Conservation (phyloP, 2,113 vertebrate genomes). For the Toxostoma redivivum region DNA sequence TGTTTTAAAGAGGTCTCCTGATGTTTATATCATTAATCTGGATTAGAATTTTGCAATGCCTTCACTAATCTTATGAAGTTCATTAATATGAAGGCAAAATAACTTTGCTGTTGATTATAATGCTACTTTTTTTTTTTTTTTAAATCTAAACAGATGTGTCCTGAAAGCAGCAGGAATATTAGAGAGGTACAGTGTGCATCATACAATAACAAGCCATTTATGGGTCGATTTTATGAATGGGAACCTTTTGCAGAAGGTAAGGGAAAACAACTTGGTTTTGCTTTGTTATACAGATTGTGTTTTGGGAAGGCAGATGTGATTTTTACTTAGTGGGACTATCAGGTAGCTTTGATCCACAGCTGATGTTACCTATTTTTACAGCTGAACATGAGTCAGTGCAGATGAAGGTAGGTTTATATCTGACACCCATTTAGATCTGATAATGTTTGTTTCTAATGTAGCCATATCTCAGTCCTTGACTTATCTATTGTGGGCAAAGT, state of each 20-base stretch:
- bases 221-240: constrained; percentile 95
- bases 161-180: constrained; percentile 82
- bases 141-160: constrained; percentile 79
- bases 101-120: background rate
- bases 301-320: background rate
- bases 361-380: background rate
- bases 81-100: background rate
- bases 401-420: background rate
- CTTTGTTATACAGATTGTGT: background rate
- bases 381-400: background rate
- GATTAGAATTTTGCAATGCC: background rate
- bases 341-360: background rate
- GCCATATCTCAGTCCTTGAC: background rate
- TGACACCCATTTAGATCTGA: background rate
- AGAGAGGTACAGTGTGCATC: constrained; percentile 90
- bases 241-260: constrained; percentile 95
- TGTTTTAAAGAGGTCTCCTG: background rate
- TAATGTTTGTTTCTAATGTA: background rate
- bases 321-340: background rate
- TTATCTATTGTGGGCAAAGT: background rate
- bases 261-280: background rate
- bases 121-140: background rate
- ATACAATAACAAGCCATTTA: constrained; percentile 93
- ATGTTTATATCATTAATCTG: background rate
- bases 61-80: background rate